phyloP scores from a whole-genome alignment of 2,113 vertebrate genomes.

The Fregetta grallaria region DNA sequence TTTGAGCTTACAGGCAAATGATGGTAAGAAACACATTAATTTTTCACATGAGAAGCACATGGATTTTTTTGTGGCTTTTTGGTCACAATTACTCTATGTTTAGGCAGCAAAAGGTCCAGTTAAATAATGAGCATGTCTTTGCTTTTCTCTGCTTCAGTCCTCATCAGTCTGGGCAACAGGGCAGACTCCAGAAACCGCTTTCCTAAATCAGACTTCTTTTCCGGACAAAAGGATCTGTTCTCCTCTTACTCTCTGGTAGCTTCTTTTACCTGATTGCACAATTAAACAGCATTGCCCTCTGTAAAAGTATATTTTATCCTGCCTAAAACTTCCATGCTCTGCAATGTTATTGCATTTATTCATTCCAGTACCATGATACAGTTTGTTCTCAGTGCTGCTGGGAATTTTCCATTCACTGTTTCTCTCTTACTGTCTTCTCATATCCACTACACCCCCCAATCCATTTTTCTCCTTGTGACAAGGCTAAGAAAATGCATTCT shows the following conservation, averaged over 20 bases:
- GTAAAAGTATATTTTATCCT: neutral
- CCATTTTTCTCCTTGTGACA: neutral
- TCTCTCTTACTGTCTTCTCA: neutral
- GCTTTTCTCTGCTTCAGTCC: neutral
- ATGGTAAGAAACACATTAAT: neutral
- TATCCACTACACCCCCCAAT: neutral
- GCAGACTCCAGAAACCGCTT: neutral
- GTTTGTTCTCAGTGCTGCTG: neutral
- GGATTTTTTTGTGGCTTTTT: neutral
- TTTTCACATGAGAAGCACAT: neutral
- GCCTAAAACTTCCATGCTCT: neutral
- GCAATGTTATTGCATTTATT: neutral
- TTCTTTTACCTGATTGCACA: neutral
- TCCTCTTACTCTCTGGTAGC: neutral
- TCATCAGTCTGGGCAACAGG: neutral
- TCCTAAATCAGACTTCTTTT: neutral
- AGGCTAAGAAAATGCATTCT: neutral
- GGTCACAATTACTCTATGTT: neutral
- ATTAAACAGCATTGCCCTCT: neutral
- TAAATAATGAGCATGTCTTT: neutral
- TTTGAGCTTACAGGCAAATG: neutral
- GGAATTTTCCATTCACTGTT: neutral
- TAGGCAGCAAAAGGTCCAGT: neutral
- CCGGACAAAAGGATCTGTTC: neutral
- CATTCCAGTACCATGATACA: neutral